A percentile compares a stretch with the other conserved stretches of the same genome.
These are phyloP conservation scores for Melanostigma gelatinosum DNA, from an alignment of 2,113 vertebrate genomes.

Conservation along the genomic window DNA sequence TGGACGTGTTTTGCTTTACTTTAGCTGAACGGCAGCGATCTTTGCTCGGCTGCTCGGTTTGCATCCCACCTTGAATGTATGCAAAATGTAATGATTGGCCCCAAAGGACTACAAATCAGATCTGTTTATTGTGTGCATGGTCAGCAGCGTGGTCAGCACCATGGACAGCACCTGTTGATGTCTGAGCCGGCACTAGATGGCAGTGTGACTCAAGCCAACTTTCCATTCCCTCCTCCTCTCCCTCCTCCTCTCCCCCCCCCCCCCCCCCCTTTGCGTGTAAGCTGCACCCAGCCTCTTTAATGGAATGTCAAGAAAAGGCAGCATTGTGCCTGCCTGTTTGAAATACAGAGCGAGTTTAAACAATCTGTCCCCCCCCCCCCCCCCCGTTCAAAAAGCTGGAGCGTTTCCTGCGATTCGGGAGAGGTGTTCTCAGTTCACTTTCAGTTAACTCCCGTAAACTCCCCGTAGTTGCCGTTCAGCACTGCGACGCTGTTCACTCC, in stretches of 20 bases:
- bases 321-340: conserved; percentile 66
- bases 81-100: not conserved
- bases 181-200: conserved; percentile 77
- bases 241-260: not conserved
- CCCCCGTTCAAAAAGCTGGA: conserved; percentile 39
- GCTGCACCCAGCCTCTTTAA: conserved; percentile 73
- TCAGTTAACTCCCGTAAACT: conserved; percentile 51
- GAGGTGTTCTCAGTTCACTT: conserved; percentile 55
- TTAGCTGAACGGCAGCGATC: not conserved
- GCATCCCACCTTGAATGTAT: not conserved
- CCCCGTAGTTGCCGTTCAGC: conserved; percentile 15
- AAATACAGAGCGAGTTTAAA: conserved; percentile 76
- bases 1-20: not conserved
- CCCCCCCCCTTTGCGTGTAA: conserved; percentile 38
- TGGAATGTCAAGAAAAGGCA: conserved; percentile 78
- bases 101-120: conserved; percentile 1
- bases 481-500: conserved; percentile 28
- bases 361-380: conserved; percentile 36
- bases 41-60: not conserved
- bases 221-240: not conserved
- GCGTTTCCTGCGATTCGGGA: conserved; percentile 34
- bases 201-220: conserved; percentile 74
- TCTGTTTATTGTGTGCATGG: not conserved
- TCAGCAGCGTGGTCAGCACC: conserved; percentile 48
- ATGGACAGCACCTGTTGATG: conserved; percentile 41